Conservation (phyloP, 2,888 invertebrate genomes). For the Drosophila paramelanica region DNA sequence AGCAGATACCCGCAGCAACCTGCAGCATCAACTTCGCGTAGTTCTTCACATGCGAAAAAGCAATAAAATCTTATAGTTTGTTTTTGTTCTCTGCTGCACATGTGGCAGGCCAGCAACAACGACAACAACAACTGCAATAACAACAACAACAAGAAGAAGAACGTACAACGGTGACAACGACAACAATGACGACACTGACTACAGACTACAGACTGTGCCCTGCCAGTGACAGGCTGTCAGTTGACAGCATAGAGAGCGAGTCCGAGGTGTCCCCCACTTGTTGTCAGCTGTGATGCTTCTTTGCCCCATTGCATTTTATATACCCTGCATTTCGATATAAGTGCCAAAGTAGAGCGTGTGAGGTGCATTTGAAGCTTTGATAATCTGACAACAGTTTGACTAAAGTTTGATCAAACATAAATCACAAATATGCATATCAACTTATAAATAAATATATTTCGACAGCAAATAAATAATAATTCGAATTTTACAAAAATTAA, state of each 20-base stretch:
- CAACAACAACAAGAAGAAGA: slow-evolving; percentile 17
- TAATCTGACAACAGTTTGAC: background rate
- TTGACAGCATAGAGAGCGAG: slow-evolving; percentile 39
- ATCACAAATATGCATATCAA: too few species aligned
- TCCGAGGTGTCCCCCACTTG: slow-evolving; percentile 62
- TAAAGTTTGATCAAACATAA: too few species aligned
- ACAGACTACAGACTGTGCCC: slow-evolving; percentile 70
- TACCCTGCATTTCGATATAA: slow-evolving; percentile 25
- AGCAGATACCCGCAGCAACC: slow-evolving; percentile 57
- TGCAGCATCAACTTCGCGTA: slow-evolving; percentile 55
- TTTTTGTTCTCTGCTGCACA: slow-evolving; percentile 60
- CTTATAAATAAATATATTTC: background rate
- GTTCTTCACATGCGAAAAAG: slow-evolving; percentile 72
- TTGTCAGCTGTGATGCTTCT: slow-evolving; percentile 58
- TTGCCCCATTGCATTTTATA: slow-evolving; percentile 10
- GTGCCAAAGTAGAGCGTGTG: background rate
- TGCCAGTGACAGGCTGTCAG: slow-evolving; percentile 75
- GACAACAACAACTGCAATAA: slow-evolving; percentile 28
- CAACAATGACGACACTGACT: slow-evolving; percentile 73
- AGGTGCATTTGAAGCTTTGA: background rate
- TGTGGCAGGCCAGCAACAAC: slow-evolving; percentile 61
- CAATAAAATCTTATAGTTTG: slow-evolving; percentile 78
- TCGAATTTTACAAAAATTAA: background rate
- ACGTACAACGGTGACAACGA: slow-evolving; percentile 69
- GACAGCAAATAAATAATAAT: background rate